Evolutionary conservation across 2,888 invertebrate genomes (phyloP).

Genomic region (Agrochola circellaris): DNA sequence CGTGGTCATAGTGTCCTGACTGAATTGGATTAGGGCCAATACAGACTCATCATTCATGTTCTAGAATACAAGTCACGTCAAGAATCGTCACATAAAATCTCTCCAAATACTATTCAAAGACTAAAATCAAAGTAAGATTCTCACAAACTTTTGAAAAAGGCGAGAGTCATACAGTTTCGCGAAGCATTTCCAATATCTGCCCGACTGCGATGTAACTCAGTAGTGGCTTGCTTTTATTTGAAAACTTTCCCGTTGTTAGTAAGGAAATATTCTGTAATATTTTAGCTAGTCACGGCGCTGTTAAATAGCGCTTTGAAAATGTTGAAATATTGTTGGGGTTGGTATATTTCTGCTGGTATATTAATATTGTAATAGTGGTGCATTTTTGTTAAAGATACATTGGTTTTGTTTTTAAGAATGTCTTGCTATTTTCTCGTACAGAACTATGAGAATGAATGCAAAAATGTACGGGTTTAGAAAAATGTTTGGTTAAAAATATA

Average conservation of each 20-base stretch:
- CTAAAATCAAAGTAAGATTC: slow-evolving; percentile 14
- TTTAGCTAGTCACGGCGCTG: slow-evolving; percentile 50
- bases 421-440: background rate
- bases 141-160: slow-evolving; percentile 26
- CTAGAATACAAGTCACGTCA: background rate
- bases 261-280: slow-evolving; percentile 64
- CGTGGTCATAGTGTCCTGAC: background rate
- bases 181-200: slow-evolving; percentile 72
- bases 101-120: slow-evolving; percentile 11
- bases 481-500: background rate
- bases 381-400: background rate
- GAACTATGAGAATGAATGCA: background rate
- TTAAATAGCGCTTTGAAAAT: slow-evolving; percentile 30
- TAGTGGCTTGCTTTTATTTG: slow-evolving; percentile 75
- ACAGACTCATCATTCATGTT: background rate
- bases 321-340: slow-evolving; percentile 21
- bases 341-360: slow-evolving; percentile 6
- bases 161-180: slow-evolving; percentile 47
- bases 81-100: background rate
- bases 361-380: slow-evolving; percentile 5
- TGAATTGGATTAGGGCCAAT: background rate
- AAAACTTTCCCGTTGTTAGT: slow-evolving; percentile 76
- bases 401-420: background rate
- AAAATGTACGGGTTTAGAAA: background rate
- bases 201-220: slow-evolving; percentile 33